Evolutionary conservation across 2,888 invertebrate genomes (phyloP), one percentile per base, ranked within the genome.

Genomic region (Labia minor): DNA sequence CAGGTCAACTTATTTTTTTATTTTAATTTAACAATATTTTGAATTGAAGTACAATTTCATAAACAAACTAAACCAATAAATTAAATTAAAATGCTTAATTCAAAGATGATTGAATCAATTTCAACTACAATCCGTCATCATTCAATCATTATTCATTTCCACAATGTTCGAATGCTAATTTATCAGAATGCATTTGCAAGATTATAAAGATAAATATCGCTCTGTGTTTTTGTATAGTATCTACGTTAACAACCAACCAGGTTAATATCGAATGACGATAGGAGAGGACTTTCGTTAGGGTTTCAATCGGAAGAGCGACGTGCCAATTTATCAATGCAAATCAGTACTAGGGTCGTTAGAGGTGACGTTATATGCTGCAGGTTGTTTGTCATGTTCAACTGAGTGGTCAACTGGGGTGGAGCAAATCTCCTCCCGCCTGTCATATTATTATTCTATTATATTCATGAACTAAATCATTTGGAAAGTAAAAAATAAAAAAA

Each of bases 241-340:
- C n/a, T n/a, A 26, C 26, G 26, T 26, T 26, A 26, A 26, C 26
- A 26, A 26, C 26, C 26, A 26, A 26, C 26, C 26, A 26, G 26
- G 26, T 26, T 8, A 8, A 8, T 26, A 26, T 26, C 3, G 3
- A 26, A 8, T 26, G 26, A 26, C 26, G 26, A 26, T 8, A 26
- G 26, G 26, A 26, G 26, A 26, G 49, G n/a, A 11, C 49, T 49
- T 49, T 49, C 14, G 49, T 49, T 16, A 49, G 49, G 49, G 49
- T 49, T 49, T 49, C 49, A 49, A 49, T 49, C 49, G 16, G 49
- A 49, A 49, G 49, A 49, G 49, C 49, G 16, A 49, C 49, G 49
- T 49, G 49, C 49, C 49, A 49, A 49, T 49, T 49, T 49, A 49
- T 49, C 49, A 49, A 49, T 49, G 49, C 49, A 49, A 49, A 49